These are phyloP conservation scores for Psittacula echo DNA, from an alignment of 2,797 vertebrate species.

Conservation along the genomic window DNA sequence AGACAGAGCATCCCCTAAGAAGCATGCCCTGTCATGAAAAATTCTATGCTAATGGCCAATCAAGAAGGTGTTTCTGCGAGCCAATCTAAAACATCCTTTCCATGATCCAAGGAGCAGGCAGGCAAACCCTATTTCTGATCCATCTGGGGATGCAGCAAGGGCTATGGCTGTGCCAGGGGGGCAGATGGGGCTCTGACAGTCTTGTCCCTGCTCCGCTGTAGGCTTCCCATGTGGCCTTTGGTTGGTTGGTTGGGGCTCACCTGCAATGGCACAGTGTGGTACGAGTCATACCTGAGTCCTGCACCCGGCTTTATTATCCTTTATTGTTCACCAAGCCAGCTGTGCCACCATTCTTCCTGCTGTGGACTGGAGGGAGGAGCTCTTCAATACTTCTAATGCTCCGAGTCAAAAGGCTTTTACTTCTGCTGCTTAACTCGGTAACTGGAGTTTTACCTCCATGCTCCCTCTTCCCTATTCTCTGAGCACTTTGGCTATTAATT, in stretches of 20 bases:
- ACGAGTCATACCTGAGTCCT: neutral
- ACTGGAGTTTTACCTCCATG: slow-evolving; percentile 25
- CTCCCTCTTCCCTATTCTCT: slow-evolving; percentile 12
- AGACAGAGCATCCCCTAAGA: neutral
- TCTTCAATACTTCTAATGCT: neutral
- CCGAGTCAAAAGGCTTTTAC: slow-evolving; percentile 43
- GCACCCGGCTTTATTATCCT: neutral
- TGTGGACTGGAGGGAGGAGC: neutral
- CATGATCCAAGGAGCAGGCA: neutral
- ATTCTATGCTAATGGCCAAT: neutral
- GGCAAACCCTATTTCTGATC: neutral
- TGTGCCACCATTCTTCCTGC: neutral
- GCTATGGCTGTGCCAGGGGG: neutral
- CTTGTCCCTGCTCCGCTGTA: neutral
- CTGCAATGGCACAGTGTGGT: neutral
- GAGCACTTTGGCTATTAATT: slow-evolving; percentile 66
- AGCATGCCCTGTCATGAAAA: rapidly evolving
- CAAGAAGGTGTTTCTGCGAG: neutral
- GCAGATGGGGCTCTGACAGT: neutral
- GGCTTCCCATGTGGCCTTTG: neutral
- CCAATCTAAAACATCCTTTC: neutral
- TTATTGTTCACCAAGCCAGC: neutral
- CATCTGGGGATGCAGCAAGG: no score
- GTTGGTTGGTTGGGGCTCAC: neutral
- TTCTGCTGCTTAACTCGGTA: slow-evolving; percentile 48